Conservation (phyloP, 2,113 vertebrate genomes). For the Periophthalmodon schlosseri region DNA sequence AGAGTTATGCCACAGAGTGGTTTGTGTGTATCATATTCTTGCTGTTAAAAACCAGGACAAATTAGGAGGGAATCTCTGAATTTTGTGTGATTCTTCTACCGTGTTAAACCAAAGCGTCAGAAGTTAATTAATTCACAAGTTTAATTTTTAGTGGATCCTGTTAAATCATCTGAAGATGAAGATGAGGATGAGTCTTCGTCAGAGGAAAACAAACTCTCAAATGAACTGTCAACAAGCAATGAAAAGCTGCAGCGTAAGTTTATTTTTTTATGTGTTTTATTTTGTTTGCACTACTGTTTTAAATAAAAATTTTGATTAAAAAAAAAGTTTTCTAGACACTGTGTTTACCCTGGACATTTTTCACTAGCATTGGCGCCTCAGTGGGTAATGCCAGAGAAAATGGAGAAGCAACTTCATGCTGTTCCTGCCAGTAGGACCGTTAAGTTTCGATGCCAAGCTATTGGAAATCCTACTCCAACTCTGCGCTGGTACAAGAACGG, state of each 20-base stretch:
- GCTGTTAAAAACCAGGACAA: conserved; percentile 11
- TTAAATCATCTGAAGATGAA: conserved; percentile 88
- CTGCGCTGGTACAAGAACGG: conserved; percentile 91
- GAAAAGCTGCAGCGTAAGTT: conserved; percentile 69
- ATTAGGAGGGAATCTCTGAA: conserved; percentile 27
- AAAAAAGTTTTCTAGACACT: neutral
- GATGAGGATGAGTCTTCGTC: conserved; percentile 92
- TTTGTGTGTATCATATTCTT: conserved; percentile 5
- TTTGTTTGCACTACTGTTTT: neutral
- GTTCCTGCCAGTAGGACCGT: conserved; percentile 87
- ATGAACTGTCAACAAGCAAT: conserved; percentile 59
- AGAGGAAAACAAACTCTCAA: conserved; percentile 81
- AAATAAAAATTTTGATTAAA: neutral
- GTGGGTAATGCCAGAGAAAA: conserved; percentile 90
- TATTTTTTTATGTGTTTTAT: neutral
- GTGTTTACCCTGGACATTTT: neutral
- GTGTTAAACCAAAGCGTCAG: conserved; percentile 28
- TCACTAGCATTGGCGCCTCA: conserved; percentile 79
- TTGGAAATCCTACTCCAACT: conserved; percentile 82
- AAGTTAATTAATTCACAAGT: conserved; percentile 44
- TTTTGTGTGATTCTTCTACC: neutral
- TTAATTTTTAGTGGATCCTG: conserved; percentile 68
- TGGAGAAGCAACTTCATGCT: conserved; percentile 88
- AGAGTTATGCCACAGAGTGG: neutral
- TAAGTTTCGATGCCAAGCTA: conserved; percentile 87